Evolutionary conservation across 2,888 invertebrate species (phyloP).

Genomic region (Ypsolopha sequella): DNA sequence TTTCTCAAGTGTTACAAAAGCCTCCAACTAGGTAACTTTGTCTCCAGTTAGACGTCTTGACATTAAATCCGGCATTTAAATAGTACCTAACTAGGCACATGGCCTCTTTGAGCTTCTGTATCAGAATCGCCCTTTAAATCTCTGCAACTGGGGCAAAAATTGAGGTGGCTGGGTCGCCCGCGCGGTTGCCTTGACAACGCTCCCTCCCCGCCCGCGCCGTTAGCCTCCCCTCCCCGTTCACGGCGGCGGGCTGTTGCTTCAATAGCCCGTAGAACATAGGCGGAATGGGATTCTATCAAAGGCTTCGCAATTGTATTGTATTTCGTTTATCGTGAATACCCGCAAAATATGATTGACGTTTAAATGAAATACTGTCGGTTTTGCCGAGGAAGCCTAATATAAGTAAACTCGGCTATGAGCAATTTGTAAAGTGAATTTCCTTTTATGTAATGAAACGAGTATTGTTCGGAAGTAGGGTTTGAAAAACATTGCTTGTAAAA

Average conservation of each 20-base stretch:
- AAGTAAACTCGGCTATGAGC: no score
- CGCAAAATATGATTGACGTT: no score
- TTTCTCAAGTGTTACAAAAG: no score
- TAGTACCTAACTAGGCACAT: not conserved
- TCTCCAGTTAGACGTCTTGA: no score
- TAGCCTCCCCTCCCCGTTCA: constrained; percentile 8
- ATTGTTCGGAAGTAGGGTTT: no score
- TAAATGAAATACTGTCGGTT: no score
- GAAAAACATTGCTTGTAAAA: no score
- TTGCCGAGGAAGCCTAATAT: no score
- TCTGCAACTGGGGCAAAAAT: constrained; percentile 50
- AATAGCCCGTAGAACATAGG: constrained; percentile 7
- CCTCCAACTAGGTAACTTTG: no score
- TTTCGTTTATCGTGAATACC: not conserved
- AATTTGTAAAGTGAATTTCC: no score
- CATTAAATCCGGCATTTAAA: no score
- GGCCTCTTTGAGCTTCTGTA: constrained; percentile 13
- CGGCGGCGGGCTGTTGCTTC: constrained; percentile 9
- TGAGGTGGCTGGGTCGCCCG: constrained; percentile 28
- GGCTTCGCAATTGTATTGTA: constrained; percentile 1
- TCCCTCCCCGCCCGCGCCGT: constrained; percentile 12
- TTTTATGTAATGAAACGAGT: no score
- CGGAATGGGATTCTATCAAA: constrained; percentile 9
- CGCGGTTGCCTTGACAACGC: constrained; percentile 31
- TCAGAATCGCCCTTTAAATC: constrained; percentile 24